These are phyloP conservation scores for Ammodytes marinus DNA, from an alignment of 2,113 vertebrate species.

Conservation along the genomic window DNA sequence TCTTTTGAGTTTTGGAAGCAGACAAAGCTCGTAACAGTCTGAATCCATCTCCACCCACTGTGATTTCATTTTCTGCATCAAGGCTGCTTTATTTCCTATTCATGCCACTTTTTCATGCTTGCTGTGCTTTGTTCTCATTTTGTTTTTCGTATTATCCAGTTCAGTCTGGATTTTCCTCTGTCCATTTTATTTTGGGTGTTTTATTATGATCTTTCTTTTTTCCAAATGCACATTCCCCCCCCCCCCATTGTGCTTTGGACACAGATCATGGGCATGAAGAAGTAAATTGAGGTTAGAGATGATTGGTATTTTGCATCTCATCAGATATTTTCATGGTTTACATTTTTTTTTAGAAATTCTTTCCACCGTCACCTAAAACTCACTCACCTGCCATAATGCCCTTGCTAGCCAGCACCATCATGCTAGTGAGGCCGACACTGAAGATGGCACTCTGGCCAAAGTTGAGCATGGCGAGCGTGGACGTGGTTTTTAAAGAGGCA, in stretches of 20 bases:
- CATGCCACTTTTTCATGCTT: slow-evolving; percentile 68
- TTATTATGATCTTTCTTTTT: slow-evolving; percentile 27
- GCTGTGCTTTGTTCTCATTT: slow-evolving; percentile 70
- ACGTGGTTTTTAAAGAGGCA: slow-evolving; percentile 95
- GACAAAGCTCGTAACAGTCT: slow-evolving; percentile 43
- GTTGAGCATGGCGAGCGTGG: slow-evolving; percentile 95
- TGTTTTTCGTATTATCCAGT: slow-evolving; percentile 57
- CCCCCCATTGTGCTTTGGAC: slow-evolving; percentile 1
- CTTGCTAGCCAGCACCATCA: slow-evolving; percentile 97
- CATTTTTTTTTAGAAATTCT: not conserved
- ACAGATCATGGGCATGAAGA: slow-evolving; percentile 13
- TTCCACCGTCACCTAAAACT: not conserved
- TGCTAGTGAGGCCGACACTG: slow-evolving; percentile 91
- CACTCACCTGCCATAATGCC: slow-evolving; percentile 93
- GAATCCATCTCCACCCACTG: slow-evolving; percentile 58
- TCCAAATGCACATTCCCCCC: slow-evolving; percentile 15
- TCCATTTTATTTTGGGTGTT: slow-evolving; percentile 42
- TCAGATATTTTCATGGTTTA: slow-evolving; percentile 6
- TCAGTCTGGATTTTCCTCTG: slow-evolving; percentile 49
- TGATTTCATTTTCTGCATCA: slow-evolving; percentile 74
- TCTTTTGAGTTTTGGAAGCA: slow-evolving; percentile 49
- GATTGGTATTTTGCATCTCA: slow-evolving; percentile 3
- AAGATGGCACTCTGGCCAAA: slow-evolving; percentile 97
- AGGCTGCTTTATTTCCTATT: slow-evolving; percentile 66
- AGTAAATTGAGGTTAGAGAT: slow-evolving; percentile 14